phyloP scores from a whole-genome alignment of 2,113 vertebrate species.

The Merops nubicus region DNA sequence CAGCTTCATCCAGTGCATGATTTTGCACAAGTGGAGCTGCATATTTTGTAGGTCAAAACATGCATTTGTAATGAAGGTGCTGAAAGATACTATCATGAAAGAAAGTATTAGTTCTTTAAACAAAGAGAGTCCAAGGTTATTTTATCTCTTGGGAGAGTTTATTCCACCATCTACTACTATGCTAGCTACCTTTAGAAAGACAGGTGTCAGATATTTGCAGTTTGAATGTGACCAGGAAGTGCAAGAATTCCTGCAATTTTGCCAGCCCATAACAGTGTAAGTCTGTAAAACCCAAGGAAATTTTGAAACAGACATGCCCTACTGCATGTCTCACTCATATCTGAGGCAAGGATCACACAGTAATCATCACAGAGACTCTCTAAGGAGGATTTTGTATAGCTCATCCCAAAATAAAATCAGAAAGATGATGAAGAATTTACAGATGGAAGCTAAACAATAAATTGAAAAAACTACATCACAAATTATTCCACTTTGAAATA shows the following conservation, averaged over 20 bases:
- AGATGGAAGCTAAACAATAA: neutral
- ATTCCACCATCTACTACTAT: neutral
- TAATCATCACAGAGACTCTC: neutral
- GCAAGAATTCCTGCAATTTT: neutral
- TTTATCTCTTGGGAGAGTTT: neutral
- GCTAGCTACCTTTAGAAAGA: neutral
- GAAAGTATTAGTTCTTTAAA: neutral
- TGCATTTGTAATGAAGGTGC: too few species aligned
- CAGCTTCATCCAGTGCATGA: neutral
- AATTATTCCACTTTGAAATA: neutral
- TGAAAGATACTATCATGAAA: too few species aligned
- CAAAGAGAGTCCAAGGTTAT: neutral
- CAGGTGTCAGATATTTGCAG: neutral
- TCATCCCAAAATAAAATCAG: neutral
- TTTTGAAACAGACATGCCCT: accelerated
- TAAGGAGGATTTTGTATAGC: neutral
- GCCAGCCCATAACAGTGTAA: neutral
- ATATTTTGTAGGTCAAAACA: neutral
- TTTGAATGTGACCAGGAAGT: neutral
- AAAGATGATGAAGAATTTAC: neutral
- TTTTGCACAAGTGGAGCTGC: neutral
- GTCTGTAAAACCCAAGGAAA: neutral
- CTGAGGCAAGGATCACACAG: neutral
- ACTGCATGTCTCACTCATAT: neutral
- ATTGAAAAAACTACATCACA: neutral